Percentiles rank a stretch among this genome's conserved stretches.
These are phyloP conservation scores for Linurgus olivaceus DNA, from an alignment of 2,797 vertebrate genomes.

Conservation along the genomic window DNA sequence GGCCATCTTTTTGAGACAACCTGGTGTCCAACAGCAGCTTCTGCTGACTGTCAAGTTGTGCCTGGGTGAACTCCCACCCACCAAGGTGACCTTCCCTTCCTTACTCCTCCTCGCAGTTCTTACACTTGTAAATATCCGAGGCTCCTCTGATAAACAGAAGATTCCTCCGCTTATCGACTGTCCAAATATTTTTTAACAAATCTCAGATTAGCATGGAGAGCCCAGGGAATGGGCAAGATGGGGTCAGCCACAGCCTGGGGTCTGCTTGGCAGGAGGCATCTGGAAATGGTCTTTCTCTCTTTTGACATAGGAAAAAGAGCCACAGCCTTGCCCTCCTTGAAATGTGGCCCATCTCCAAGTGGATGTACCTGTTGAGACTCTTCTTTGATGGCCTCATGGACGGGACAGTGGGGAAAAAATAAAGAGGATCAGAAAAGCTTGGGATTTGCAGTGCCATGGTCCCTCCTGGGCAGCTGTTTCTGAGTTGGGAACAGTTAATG, in stretches of 20 bases:
- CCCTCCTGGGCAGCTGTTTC: neutral
- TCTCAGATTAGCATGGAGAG: neutral
- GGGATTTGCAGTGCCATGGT: neutral
- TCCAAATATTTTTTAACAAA: constrained; percentile 44
- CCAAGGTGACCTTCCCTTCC: neutral
- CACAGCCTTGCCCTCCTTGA: neutral
- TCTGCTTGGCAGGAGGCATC: neutral
- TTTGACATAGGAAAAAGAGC: neutral
- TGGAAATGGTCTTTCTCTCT: constrained; percentile 3
- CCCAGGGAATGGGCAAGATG: neutral
- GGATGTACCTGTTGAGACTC: fast-evolving
- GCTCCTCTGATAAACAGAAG: constrained; percentile 31
- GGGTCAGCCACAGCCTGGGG: neutral
- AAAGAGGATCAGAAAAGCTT: neutral
- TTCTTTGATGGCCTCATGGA: neutral
- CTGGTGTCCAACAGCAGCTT: neutral
- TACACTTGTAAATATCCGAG: constrained; percentile 24
- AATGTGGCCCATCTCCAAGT: neutral
- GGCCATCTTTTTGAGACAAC: neutral
- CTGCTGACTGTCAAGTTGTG: neutral
- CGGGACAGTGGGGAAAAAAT: neutral
- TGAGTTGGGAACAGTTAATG: neutral
- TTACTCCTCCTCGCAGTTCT: neutral
- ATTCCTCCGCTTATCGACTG: constrained; percentile 12
- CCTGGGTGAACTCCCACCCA: neutral